Conservation (phyloP, 2,888 invertebrate species). For the Oscheius sp. region DNA sequence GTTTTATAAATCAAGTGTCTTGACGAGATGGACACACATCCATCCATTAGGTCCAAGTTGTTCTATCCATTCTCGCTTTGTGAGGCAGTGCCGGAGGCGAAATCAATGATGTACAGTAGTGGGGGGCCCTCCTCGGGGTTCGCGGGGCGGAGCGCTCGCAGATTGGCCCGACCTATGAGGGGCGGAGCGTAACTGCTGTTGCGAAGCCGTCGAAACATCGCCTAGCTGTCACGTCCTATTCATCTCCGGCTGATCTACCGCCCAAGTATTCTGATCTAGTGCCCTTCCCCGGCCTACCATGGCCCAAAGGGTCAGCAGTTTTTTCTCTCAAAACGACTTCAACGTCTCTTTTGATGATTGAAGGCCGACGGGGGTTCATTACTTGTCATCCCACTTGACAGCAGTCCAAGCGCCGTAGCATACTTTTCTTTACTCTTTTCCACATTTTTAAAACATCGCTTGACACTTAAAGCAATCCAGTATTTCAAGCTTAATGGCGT, state of each 20-base stretch:
- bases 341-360: slow-evolving; percentile 10
- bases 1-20: no score
- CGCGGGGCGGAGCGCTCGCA: slow-evolving; percentile 21
- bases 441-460: slow-evolving; percentile 6
- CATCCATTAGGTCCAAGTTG: slow-evolving; percentile 22
- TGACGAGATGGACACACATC: slow-evolving; percentile 8
- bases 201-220: slow-evolving; percentile 39
- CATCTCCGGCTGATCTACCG: slow-evolving; percentile 36
- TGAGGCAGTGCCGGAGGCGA: slow-evolving; percentile 36
- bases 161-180: slow-evolving; percentile 34
- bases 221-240: slow-evolving; percentile 42
- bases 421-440: background rate
- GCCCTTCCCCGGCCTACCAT: slow-evolving; percentile 16
- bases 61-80: slow-evolving; percentile 19
- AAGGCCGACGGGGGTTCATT: slow-evolving; percentile 12
- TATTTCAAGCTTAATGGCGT: slow-evolving; percentile 33
- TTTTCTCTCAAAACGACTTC: slow-evolving; percentile 16
- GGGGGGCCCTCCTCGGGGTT: background rate
- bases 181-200: slow-evolving; percentile 37
- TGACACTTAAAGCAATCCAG: slow-evolving; percentile 28
- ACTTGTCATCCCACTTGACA: slow-evolving; percentile 21
- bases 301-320: slow-evolving; percentile 37
- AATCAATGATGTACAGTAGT: slow-evolving; percentile 41
- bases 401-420: slow-evolving; percentile 1
- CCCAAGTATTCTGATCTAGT: slow-evolving; percentile 35